phyloP scores from a whole-genome alignment of 1,140 invertebrate species.

The Neelides sp. region DNA sequence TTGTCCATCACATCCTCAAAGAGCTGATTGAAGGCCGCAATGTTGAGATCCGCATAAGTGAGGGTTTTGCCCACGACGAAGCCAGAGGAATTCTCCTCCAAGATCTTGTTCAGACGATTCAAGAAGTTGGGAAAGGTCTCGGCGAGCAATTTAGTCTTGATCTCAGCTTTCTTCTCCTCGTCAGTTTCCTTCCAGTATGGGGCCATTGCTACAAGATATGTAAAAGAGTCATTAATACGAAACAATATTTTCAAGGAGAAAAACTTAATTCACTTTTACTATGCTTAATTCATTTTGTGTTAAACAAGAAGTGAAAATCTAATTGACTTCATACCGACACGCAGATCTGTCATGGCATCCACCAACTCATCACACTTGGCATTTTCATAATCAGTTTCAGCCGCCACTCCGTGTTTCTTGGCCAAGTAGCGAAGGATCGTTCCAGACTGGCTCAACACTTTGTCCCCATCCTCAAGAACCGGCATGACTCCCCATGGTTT shows the following conservation, averaged over 20 bases:
- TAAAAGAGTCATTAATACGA: background rate
- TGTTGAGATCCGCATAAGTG: slow-evolving; percentile 13
- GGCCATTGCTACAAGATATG: background rate
- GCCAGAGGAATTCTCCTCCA: slow-evolving; percentile 1
- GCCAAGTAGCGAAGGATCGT: slow-evolving; percentile 54
- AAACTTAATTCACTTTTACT: background rate
- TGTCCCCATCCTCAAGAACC: slow-evolving; percentile 52
- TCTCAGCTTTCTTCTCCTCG: slow-evolving; percentile 6
- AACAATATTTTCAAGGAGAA: background rate
- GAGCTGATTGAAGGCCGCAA: slow-evolving; percentile 1
- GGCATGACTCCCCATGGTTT: slow-evolving; percentile 57
- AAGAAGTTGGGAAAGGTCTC: slow-evolving; percentile 11
- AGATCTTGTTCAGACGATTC: background rate
- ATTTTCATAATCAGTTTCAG: slow-evolving; percentile 48
- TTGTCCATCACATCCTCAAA: slow-evolving; percentile 36
- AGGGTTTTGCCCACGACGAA: slow-evolving; percentile 7
- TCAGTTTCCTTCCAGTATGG: slow-evolving; percentile 1
- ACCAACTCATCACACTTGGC: slow-evolving; percentile 48
- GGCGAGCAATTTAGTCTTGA: background rate
- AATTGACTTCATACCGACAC: background rate
- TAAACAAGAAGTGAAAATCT: background rate
- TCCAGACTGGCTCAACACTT: slow-evolving; percentile 47
- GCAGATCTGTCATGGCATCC: slow-evolving; percentile 42
- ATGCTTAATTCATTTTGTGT: background rate
- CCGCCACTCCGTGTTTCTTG: slow-evolving; percentile 44